Conservation (phyloP, 1,140 invertebrate genomes). For the Anthonomus grandis region DNA sequence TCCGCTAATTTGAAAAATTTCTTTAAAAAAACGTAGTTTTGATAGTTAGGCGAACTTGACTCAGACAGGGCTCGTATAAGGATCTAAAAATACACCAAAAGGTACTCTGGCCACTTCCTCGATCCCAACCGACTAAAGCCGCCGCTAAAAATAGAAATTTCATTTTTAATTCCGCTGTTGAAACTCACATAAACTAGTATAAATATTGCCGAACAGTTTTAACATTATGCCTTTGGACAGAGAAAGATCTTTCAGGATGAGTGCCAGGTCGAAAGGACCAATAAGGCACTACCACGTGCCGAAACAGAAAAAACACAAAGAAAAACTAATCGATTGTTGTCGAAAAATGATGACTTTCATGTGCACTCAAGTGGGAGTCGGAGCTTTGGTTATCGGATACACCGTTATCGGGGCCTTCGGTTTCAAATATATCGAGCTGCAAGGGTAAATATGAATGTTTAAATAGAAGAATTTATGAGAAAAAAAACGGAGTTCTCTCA, state of each 20-base stretch:
- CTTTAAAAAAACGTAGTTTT: no score
- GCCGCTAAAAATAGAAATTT: no score
- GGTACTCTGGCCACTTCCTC: no score
- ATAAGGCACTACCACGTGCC: conserved; percentile 4
- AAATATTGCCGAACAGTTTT: neutral
- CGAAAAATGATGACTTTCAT: conserved; percentile 83
- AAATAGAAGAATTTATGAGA: neutral
- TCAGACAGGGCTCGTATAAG: no score
- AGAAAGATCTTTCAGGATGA: neutral
- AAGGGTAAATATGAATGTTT: neutral
- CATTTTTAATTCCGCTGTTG: no score
- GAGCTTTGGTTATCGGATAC: conserved; percentile 90
- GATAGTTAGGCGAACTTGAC: no score
- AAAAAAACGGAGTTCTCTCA: conserved; percentile 42
- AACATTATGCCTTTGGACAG: neutral
- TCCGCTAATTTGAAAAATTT: no score
- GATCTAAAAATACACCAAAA: no score
- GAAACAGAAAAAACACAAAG: conserved; percentile 44
- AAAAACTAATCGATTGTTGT: conserved; percentile 76
- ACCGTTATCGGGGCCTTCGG: conserved; percentile 91
- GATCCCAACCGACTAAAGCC: no score
- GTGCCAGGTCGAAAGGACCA: conserved; percentile 11
- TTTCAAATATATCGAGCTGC: conserved; percentile 83
- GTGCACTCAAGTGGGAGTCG: conserved; percentile 93
- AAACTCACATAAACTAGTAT: no score